These are phyloP conservation scores for Serilophus lunatus DNA, from an alignment of 2,113 vertebrate species.

Conservation along the genomic window DNA sequence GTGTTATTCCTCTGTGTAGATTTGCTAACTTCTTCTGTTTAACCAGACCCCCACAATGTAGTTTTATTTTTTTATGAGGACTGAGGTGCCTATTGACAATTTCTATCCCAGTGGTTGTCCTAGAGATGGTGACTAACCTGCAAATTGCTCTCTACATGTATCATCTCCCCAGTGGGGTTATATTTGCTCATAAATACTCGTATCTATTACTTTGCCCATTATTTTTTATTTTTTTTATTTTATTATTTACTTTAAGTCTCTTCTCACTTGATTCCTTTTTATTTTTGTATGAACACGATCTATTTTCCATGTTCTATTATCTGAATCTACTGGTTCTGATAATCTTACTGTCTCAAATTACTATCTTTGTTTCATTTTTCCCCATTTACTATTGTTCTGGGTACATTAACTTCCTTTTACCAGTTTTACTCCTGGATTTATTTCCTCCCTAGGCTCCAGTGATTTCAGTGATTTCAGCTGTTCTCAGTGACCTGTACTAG, in stretches of 20 bases:
- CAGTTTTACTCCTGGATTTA: not conserved
- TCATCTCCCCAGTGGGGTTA: not conserved
- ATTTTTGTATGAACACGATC: not conserved
- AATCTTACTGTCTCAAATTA: not conserved
- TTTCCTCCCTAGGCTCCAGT: not conserved
- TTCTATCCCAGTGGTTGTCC: not conserved
- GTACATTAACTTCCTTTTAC: not conserved
- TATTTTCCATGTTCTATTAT: not conserved
- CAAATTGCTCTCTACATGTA: not conserved
- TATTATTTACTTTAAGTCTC: not conserved
- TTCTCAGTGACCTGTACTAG: not conserved
- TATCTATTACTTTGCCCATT: not conserved
- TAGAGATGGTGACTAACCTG: not conserved
- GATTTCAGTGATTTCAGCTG: not conserved
- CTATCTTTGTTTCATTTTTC: not conserved
- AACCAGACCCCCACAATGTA: rapidly evolving
- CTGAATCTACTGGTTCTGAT: not conserved
- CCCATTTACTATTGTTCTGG: not conserved
- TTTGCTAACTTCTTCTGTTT: not conserved
- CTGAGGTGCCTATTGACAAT: rapidly evolving
- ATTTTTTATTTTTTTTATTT: not conserved
- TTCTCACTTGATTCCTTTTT: not conserved
- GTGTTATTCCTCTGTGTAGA: not conserved
- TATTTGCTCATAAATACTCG: not conserved
- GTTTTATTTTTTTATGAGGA: not conserved